phyloP scores from a whole-genome alignment of 2,797 vertebrate genomes.

The Leptoclinus maculatus region DNA sequence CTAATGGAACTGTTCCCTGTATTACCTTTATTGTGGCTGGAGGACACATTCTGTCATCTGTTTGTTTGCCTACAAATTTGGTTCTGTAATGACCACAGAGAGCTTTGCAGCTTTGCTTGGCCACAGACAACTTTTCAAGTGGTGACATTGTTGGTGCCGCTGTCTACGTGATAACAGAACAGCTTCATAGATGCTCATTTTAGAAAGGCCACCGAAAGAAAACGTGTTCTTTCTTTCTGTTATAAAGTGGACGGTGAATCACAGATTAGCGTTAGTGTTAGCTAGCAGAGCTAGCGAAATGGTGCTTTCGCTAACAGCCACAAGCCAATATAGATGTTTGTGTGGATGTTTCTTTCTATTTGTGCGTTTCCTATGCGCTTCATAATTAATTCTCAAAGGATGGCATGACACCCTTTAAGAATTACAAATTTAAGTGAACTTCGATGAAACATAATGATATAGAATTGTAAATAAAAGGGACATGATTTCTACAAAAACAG shows the following conservation, averaged over 20 bases:
- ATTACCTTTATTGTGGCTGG: slow-evolving; percentile 1
- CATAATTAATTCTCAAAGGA: neutral
- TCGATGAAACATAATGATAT: neutral
- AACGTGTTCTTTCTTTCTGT: neutral
- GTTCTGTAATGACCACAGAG: slow-evolving; percentile 6
- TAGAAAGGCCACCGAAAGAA: neutral
- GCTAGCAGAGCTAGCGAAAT: no score
- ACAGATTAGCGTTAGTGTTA: neutral
- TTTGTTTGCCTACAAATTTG: slow-evolving; percentile 27
- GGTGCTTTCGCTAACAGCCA: neutral
- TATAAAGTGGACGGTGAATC: neutral
- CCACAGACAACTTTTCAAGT: neutral
- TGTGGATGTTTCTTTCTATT: neutral
- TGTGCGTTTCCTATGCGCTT: neutral
- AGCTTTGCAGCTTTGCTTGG: neutral
- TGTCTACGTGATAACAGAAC: neutral
- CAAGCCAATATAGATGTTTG: neutral
- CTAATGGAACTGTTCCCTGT: slow-evolving; percentile 28
- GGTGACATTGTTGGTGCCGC: neutral
- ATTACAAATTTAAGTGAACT: neutral
- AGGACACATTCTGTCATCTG: slow-evolving; percentile 16
- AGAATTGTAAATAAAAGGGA: no score
- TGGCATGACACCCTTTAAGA: neutral
- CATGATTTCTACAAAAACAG: neutral
- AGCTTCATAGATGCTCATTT: neutral